Percentiles rank a stretch among this genome's conserved stretches.
Evolutionary conservation across 2,888 invertebrate genomes (phyloP).

Genomic region (Erpobdella octoculata): DNA sequence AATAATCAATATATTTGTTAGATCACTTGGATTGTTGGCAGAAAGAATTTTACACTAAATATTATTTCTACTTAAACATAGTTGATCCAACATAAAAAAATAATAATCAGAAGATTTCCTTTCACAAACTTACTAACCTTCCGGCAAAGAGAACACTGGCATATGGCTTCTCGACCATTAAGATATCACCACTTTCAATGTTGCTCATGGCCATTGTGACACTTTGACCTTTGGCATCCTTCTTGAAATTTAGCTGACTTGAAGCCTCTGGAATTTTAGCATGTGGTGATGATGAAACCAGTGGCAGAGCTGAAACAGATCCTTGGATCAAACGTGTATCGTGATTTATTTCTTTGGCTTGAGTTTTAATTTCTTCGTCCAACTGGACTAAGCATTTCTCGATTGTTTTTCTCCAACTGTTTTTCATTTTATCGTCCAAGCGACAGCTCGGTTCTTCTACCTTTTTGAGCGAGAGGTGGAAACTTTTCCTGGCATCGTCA

Average conservation of each 20-base stretch:
- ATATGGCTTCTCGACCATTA: constrained; percentile 71
- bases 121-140: background rate
- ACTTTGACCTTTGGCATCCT: background rate
- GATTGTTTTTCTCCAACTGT: constrained; percentile 29
- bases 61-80: no score
- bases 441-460: constrained; percentile 33
- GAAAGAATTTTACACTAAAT: no score
- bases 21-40: no score
- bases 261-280: background rate
- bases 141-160: constrained; percentile 63
- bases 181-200: constrained; percentile 61
- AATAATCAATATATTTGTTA: no score
- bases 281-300: background rate
- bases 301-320: background rate
- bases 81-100: no score
- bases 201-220: constrained; percentile 40
- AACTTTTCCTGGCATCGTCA: constrained; percentile 49
- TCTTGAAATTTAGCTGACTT: background rate
- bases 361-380: background rate
- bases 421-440: constrained; percentile 34
- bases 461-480: constrained; percentile 39
- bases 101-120: no score
- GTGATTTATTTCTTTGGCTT: background rate
- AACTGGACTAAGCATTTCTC: constrained; percentile 28
- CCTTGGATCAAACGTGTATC: no score